These are phyloP conservation scores for Tyria jacobaeae DNA, from an alignment of 2,888 invertebrate species.

Conservation along the genomic window DNA sequence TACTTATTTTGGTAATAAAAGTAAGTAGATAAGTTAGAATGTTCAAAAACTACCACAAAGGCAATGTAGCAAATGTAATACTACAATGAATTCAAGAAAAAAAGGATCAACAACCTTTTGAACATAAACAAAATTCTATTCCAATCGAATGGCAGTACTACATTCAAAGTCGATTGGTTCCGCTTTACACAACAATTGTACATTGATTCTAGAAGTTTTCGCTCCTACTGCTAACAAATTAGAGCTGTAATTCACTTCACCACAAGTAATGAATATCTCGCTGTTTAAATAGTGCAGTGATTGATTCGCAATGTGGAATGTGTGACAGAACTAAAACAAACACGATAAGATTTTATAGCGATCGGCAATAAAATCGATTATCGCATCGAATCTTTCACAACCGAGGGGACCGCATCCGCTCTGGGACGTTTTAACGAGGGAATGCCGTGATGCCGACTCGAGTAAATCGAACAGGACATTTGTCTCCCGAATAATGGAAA, in stretches of 20 bases:
- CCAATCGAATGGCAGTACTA: slow-evolving; percentile 57
- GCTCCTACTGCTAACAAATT: slow-evolving; percentile 58
- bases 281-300: slow-evolving; percentile 69
- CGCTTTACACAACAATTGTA: slow-evolving; percentile 59
- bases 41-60: not conserved
- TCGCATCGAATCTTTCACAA: slow-evolving; percentile 61
- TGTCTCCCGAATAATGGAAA: slow-evolving; percentile 77
- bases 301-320: slow-evolving; percentile 69
- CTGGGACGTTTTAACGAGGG: slow-evolving; percentile 78
- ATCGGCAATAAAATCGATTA: slow-evolving; percentile 80
- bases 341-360: slow-evolving; percentile 70
- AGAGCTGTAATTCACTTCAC: slow-evolving; percentile 59
- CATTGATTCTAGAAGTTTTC: slow-evolving; percentile 42
- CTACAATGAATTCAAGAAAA: slow-evolving; percentile 40
- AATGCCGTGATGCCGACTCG: slow-evolving; percentile 73
- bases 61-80: slow-evolving; percentile 18
- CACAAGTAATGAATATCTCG: slow-evolving; percentile 52
- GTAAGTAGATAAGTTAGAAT: not conserved
- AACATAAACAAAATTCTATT: slow-evolving; percentile 61
- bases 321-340: slow-evolving; percentile 70
- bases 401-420: slow-evolving; percentile 63
- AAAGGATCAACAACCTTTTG: slow-evolving; percentile 56
- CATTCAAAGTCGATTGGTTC: slow-evolving; percentile 56
- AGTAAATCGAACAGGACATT: slow-evolving; percentile 65
- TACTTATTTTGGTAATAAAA: no score